Percentiles rank a stretch among this genome's conserved stretches.
phyloP scores from a whole-genome alignment of 2,888 invertebrate genomes.

The Drosophila quasianomalipes region DNA sequence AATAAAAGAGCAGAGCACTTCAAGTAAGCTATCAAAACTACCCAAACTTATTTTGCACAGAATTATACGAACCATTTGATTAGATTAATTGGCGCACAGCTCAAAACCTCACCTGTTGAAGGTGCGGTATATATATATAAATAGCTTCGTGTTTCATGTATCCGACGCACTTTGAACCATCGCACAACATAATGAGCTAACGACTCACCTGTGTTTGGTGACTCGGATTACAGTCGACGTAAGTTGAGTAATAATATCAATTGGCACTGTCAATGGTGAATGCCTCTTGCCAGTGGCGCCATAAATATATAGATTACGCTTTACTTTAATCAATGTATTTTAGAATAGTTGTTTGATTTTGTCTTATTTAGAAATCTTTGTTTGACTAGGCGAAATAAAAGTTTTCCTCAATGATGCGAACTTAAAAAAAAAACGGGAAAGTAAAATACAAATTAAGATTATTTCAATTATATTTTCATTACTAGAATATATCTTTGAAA shows the following conservation, averaged over 20 bases:
- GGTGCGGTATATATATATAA: constrained; percentile 41
- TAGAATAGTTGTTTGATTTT: not conserved
- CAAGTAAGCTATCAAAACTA: constrained; percentile 25
- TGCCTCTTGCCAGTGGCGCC: constrained; percentile 21
- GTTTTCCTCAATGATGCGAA: not conserved
- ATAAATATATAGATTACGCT: constrained; percentile 5
- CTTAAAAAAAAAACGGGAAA: not conserved
- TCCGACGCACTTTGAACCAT: constrained; percentile 57
- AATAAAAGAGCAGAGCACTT: not conserved
- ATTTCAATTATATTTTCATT: not conserved
- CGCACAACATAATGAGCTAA: constrained; percentile 41
- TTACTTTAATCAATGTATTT: not conserved
- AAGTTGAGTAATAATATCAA: constrained; percentile 43
- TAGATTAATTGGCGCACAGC: constrained; percentile 47
- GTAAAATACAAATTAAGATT: not conserved
- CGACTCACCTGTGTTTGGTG: constrained; percentile 1
- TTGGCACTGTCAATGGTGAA: constrained; percentile 12
- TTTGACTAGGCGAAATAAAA: not conserved
- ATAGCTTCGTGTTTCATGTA: constrained; percentile 56
- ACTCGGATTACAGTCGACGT: constrained; percentile 15
- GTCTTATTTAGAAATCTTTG: not conserved
- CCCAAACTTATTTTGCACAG: constrained; percentile 11
- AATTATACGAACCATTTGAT: constrained; percentile 32
- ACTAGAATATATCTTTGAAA: not conserved
- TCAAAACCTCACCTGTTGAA: constrained; percentile 16